A percentile compares a stretch with the other conserved stretches of the same genome.
These are phyloP conservation scores for Falcunculus frontatus DNA, from an alignment of 2,113 vertebrate species.

Conservation along the genomic window DNA sequence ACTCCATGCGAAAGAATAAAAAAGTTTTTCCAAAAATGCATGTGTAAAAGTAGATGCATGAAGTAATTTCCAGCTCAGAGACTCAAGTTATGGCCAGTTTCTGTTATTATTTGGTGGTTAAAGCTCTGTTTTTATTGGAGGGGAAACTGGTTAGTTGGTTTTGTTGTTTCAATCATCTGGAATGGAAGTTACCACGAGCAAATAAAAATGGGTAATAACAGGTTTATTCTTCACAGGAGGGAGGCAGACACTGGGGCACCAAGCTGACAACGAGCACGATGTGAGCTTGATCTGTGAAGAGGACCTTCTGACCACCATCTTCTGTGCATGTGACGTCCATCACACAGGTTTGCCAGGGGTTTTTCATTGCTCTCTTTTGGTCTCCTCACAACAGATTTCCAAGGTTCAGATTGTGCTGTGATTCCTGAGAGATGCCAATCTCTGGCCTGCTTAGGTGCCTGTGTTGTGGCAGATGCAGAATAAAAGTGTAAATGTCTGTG, in stretches of 20 bases:
- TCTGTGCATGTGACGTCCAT: conserved; percentile 81
- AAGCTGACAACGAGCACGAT: conserved; percentile 28
- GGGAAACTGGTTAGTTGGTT: not conserved
- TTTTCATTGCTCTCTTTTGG: not conserved
- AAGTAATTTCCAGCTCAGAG: not conserved
- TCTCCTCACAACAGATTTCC: not conserved
- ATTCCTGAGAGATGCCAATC: accelerated
- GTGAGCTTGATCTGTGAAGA: conserved; percentile 81
- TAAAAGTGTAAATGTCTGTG: not conserved
- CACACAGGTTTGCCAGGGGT: conserved; percentile 71
- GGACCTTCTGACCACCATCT: conserved; percentile 84
- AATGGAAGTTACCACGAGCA: not conserved
- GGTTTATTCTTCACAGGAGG: not conserved
- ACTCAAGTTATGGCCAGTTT: not conserved
- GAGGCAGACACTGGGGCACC: not conserved
- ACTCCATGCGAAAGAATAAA: not conserved
- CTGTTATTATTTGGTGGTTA: not conserved
- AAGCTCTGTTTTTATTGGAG: not conserved
- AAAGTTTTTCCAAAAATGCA: not conserved
- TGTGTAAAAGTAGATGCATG: not conserved
- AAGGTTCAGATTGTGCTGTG: accelerated
- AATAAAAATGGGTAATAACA: not conserved
- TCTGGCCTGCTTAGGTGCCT: not conserved
- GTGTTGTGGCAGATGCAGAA: not conserved
- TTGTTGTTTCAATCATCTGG: not conserved